Conservation (phyloP, 2,888 invertebrate species). For the Cantharis nigra region DNA sequence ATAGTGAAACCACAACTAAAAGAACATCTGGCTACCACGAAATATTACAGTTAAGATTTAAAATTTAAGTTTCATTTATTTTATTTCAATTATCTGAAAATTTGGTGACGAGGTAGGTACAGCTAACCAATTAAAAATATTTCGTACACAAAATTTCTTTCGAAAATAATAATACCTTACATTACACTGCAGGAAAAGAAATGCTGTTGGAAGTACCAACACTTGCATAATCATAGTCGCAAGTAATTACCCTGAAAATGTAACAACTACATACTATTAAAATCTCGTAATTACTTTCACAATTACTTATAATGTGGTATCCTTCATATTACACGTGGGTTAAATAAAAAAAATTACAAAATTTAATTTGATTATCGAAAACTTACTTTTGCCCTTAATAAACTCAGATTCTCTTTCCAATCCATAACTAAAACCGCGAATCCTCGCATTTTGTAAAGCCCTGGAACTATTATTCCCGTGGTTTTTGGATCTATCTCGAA, state of each 20-base stretch:
- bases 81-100: not conserved
- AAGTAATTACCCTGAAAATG: not conserved
- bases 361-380: not conserved
- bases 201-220: not conserved
- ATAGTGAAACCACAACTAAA: not conserved
- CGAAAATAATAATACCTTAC: not conserved
- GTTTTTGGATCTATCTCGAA: slow-evolving; percentile 17
- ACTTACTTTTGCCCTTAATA: slow-evolving; percentile 54
- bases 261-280: not conserved
- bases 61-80: no score
- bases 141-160: not conserved
- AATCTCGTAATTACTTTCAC: not conserved
- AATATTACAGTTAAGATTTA: not conserved
- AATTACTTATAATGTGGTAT: not conserved
- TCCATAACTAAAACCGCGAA: slow-evolving; percentile 23
- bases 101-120: not conserved
- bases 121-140: not conserved
- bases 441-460: slow-evolving; percentile 9
- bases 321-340: not conserved
- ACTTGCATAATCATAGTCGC: not conserved
- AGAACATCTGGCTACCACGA: not conserved
- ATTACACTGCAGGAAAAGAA: not conserved
- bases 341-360: not conserved
- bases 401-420: slow-evolving; percentile 46
- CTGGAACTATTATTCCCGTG: slow-evolving; percentile 16